These are phyloP conservation scores for Eulemur rufifrons DNA, from an alignment of 2,113 vertebrate species.

Conservation along the genomic window DNA sequence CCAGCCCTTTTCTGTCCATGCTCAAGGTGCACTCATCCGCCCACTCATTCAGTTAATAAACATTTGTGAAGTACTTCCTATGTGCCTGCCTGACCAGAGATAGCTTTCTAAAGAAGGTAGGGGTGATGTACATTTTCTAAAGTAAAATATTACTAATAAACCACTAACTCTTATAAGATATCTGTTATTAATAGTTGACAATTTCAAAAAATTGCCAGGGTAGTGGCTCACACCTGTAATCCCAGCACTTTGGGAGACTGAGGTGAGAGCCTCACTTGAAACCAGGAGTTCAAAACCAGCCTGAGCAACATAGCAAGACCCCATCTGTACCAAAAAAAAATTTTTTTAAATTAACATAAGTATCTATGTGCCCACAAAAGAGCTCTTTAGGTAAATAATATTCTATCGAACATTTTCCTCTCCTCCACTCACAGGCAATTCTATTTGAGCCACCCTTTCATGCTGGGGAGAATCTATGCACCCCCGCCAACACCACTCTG, in stretches of 20 bases:
- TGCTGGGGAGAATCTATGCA: neutral
- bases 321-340: too few species aligned
- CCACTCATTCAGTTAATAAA: neutral
- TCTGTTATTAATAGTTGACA: neutral
- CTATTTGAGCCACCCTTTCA: slow-evolving; percentile 33
- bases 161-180: neutral
- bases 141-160: neutral
- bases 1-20: neutral
- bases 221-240: too few species aligned
- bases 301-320: too few species aligned
- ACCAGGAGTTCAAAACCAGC: too few species aligned
- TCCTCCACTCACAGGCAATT: slow-evolving; percentile 61
- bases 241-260: too few species aligned
- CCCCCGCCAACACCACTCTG: neutral
- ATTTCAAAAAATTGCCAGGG: neutral
- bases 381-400: neutral
- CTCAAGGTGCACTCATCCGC: neutral
- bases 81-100: neutral
- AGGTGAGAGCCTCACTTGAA: too few species aligned
- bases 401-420: neutral
- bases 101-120: neutral
- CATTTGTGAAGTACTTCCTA: neutral
- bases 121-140: neutral
- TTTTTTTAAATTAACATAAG: neutral
- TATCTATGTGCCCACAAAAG: neutral